Base-by-base conservation (phyloP, 2,113 vertebrate species). In the Oryzias woworae region DNA sequence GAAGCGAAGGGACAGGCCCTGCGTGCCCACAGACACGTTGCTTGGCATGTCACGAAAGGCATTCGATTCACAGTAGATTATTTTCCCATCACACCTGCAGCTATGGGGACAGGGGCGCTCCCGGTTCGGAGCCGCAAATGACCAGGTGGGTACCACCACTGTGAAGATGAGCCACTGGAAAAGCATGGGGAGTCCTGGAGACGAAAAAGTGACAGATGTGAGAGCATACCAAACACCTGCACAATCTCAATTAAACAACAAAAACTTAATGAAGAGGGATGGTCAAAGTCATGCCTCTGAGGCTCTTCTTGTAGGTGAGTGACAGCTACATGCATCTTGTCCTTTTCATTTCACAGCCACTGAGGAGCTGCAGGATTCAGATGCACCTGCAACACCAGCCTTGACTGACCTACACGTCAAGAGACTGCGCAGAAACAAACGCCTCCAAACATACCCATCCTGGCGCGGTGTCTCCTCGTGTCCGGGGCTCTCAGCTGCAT, bases 51-150 rank as follows among this genome's bases (percentile, higher is more conserved):
- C 95, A 49, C 93, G 90, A 69, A 99, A 96, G 2, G 96, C 96
- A 10, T 94, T 96, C 52, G 97, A 99, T 78, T 99, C 97, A 22
- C 97, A 99, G 91, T 99, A 99, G 50, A 98, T 95, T 65, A 99
- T 99, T 91, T 98, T 98, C 79, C 96, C 97, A 67, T 99, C 97
- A 41, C 97, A 99, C 83, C 96, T 92, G 88, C 97, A 99, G 91
- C 88, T 97, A 87, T 79, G 93, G 66, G 95, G 96, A 90, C 97
- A 99, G 67, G 95, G 93, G 72, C 95, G 92, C 91, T 98, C 95
- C 54, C 96, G 94, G 60, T 69, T 88, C 1, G 94, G 91, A 86
- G 87, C 78, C 2, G 89, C 92, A 18, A 94, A 73, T 77, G 96
- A 90, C 85, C 93, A 92, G 59, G 84, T 87, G 3, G 94, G 92